Base-by-base conservation (phyloP, 2,113 vertebrate species). In the Trichechus manatus region DNA sequence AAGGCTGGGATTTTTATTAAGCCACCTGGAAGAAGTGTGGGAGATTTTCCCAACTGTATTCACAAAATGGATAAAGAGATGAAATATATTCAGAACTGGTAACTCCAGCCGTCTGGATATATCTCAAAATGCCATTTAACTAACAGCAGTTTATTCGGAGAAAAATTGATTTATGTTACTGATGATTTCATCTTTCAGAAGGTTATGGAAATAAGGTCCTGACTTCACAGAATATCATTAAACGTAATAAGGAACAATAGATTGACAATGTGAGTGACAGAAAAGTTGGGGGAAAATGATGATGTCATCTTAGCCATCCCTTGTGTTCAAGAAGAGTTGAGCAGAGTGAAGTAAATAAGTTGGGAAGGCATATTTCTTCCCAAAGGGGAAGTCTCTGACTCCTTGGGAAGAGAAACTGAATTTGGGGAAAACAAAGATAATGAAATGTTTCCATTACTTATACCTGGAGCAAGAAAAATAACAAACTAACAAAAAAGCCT, bases 131-230 rank as follows among this genome's bases (percentile, higher is more conserved):
- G 44, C 17, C n/a, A 72, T 64, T 63, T 77, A 56, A 50, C 14
- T 27, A 47, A 91, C 88, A 87, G 17, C 0, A 27, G 3, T 74
- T 93, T 79, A 25, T 86, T 87, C 82, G 63, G n/a, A 25, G 36
- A 74, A 63, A 74, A 47, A 19, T 1, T n/a, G 19, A 79, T 75
- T 84, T 74, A n/a, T 92, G 47, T 63, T 36, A 56, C 15, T 88
- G 50, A 68, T 92, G 25, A 56, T 80, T 92, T 96, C 20, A 78
- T 86, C 17, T 83, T 66, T 96, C 17, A 79, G 78, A 75, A 96
- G 53, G 36, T 64, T 63, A 78, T 74, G n/a, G 39, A 84, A 89
- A 31, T 53, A 74, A 89, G 0, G 15, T 59, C 10, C 15, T 94
- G 22, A 6, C 9, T 88, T 31, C 6, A 25, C 5, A 88, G 20